phyloP scores from a whole-genome alignment of 2,113 vertebrate genomes.

The Gasterosteus nipponicus region DNA sequence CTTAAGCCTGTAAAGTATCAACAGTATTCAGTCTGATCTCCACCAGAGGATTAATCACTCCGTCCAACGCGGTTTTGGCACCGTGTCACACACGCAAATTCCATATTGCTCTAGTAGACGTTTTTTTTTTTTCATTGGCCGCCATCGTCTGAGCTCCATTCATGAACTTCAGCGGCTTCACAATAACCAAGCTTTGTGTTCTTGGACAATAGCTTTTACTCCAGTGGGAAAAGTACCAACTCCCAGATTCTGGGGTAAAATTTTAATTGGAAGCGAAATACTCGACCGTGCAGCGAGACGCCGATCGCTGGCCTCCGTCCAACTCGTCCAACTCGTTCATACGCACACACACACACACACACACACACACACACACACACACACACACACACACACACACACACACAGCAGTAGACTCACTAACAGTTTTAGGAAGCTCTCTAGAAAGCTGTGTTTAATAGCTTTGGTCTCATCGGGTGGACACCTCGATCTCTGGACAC shows the following conservation, averaged over 20 bases:
- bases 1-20: no score
- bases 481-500: no score
- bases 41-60: no score
- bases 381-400: background rate
- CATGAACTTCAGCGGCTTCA: slow-evolving; percentile 37
- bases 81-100: slow-evolving; percentile 20
- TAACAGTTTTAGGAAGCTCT: background rate
- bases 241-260: slow-evolving; percentile 31
- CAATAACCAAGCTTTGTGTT: slow-evolving; percentile 62
- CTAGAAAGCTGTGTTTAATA: background rate
- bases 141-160: slow-evolving; percentile 45
- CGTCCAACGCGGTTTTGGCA: background rate
- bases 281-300: slow-evolving; percentile 25
- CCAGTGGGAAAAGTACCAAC: slow-evolving; percentile 58
- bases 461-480: background rate
- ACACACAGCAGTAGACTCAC: background rate
- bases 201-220: slow-evolving; percentile 54
- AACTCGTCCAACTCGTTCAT: slow-evolving; percentile 39
- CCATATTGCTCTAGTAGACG: slow-evolving; percentile 6
- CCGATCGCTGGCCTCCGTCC: slow-evolving; percentile 34
- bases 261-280: slow-evolving; percentile 66
- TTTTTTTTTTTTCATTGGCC: background rate
- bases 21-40: no score
- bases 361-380: slow-evolving; percentile 10
- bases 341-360: slow-evolving; percentile 18